A percentile compares a stretch with the other conserved stretches of the same genome.
phyloP scores from a whole-genome alignment of 1,140 invertebrate species.

The Drosophila lini region DNA sequence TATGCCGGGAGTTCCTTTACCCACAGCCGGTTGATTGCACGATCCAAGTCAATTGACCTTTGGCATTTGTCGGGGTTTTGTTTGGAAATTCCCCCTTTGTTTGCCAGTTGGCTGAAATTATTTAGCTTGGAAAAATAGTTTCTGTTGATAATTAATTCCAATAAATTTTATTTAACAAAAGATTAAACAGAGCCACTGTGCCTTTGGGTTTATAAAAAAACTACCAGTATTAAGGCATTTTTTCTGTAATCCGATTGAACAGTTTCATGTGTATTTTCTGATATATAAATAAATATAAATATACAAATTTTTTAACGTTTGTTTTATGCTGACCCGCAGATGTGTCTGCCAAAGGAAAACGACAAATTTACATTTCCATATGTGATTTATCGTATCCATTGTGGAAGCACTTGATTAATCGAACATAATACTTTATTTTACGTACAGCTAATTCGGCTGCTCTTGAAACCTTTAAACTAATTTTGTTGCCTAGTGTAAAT shows the following conservation, averaged over 20 bases:
- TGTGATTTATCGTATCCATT: slow-evolving; percentile 15
- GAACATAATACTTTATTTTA: slow-evolving; percentile 7
- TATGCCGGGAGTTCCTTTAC: slow-evolving; percentile 60
- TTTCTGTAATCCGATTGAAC: background rate
- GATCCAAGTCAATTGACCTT: slow-evolving; percentile 33
- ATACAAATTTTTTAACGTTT: slow-evolving; percentile 3
- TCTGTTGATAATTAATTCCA: background rate
- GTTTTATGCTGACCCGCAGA: background rate
- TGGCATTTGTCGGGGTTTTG: background rate
- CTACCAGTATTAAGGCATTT: background rate
- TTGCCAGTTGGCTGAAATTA: background rate
- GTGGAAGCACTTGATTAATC: slow-evolving; percentile 16
- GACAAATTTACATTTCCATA: background rate
- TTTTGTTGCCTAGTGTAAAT: slow-evolving; percentile 13
- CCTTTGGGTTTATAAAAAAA: slow-evolving; percentile 1
- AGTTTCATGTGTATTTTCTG: background rate
- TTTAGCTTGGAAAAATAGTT: background rate
- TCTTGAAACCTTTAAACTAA: background rate
- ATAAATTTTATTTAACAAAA: background rate
- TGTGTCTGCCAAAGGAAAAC: background rate
- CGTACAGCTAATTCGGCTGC: slow-evolving; percentile 1
- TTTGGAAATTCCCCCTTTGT: slow-evolving; percentile 22
- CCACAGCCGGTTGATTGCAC: slow-evolving; percentile 29
- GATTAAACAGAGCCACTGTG: background rate
- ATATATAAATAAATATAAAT: background rate